Percentiles rank a stretch among this genome's conserved stretches.
These are phyloP conservation scores for Megastigmus dorsalis DNA, from an alignment of 2,888 invertebrate genomes.

Conservation along the genomic window DNA sequence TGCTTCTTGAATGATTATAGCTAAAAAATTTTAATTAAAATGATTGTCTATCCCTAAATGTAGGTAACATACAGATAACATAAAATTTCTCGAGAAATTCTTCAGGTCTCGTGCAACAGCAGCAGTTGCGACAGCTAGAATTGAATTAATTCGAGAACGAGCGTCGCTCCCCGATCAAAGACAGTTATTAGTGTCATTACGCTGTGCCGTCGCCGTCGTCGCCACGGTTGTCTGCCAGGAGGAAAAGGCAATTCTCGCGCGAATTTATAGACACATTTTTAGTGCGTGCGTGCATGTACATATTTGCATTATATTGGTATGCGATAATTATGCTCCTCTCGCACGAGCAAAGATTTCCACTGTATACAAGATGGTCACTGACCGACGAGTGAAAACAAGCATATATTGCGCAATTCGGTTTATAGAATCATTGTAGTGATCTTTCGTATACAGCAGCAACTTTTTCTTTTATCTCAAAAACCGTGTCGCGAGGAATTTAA, in stretches of 20 bases:
- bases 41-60: too few species aligned
- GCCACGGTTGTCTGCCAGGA: neutral
- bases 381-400: neutral
- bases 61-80: too few species aligned
- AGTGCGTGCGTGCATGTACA: neutral
- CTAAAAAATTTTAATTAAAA: too few species aligned
- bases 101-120: too few species aligned
- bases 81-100: too few species aligned
- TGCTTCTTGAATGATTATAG: too few species aligned
- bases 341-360: neutral
- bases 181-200: slow-evolving; percentile 24
- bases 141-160: too few species aligned
- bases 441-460: neutral
- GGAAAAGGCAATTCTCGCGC: slow-evolving; percentile 2
- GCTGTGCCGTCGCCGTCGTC: too few species aligned
- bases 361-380: neutral
- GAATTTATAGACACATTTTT: neutral
- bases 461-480: neutral
- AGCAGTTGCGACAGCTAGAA: too few species aligned
- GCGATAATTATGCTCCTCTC: slow-evolving; percentile 21
- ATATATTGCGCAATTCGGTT: neutral
- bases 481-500: neutral
- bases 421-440: slow-evolving; percentile 4
- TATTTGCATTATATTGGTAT: slow-evolving; percentile 44
- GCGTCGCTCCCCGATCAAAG: slow-evolving; percentile 15